A percentile compares a stretch with the other conserved stretches of the same genome.
These are phyloP conservation scores for Tapirus terrestris DNA, from an alignment of 2,113 vertebrate genomes.

Conservation along the genomic window DNA sequence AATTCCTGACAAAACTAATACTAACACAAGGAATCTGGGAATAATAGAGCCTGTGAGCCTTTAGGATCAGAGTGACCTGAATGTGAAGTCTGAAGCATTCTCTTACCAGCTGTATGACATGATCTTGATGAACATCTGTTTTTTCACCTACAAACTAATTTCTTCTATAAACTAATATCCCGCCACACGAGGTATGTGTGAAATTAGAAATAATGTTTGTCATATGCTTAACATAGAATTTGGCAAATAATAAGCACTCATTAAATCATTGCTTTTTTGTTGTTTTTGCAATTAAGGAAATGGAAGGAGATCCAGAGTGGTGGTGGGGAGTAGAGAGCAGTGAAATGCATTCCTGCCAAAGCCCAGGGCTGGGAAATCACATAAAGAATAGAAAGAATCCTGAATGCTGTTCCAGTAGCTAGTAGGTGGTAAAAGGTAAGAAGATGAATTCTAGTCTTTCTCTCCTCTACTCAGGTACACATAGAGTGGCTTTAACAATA, in stretches of 20 bases:
- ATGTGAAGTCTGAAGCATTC: background rate
- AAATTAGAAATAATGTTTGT: background rate
- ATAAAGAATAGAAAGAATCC: background rate
- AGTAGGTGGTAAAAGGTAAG: background rate
- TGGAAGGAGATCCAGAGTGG: background rate
- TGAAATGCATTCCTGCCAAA: background rate
- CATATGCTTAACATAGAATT: background rate
- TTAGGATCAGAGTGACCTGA: background rate
- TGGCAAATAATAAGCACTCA: background rate
- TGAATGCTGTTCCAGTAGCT: background rate
- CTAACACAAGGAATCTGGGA: background rate
- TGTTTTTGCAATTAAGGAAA: background rate
- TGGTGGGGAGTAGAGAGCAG: background rate
- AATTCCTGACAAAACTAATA: background rate
- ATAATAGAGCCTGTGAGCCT: rapidly evolving
- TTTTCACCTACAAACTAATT: background rate
- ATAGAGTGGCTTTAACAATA: background rate
- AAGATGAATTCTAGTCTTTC: background rate
- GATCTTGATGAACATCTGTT: background rate
- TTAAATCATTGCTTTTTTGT: background rate
- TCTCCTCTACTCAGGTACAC: rapidly evolving
- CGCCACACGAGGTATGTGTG: background rate
- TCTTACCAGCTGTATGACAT: background rate
- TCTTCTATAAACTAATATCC: background rate
- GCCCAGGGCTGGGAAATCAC: background rate